phyloP scores from a whole-genome alignment of 1,140 invertebrate species.

The Drosophila yakuba region DNA sequence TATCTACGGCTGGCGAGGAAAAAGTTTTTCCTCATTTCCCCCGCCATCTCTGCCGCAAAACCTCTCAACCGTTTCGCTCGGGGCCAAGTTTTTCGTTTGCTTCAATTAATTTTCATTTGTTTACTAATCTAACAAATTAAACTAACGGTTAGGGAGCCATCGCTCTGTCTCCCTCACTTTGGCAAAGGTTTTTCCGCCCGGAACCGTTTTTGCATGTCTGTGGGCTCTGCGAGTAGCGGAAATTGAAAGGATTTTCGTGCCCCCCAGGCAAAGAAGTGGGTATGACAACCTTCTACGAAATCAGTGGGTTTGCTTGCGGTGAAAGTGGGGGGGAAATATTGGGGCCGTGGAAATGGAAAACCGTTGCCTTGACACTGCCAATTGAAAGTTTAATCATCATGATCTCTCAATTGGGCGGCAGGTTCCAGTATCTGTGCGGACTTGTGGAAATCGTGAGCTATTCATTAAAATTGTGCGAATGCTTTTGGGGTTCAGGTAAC shows the following conservation, averaged over 20 bases:
- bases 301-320: slow-evolving; percentile 23
- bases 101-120: slow-evolving; percentile 84
- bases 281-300: slow-evolving; percentile 19
- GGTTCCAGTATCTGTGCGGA: slow-evolving; percentile 3
- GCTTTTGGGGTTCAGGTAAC: neutral
- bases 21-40: slow-evolving; percentile 56
- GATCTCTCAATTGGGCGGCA: slow-evolving; percentile 32
- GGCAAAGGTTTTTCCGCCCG: slow-evolving; percentile 33
- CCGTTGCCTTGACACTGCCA: slow-evolving; percentile 50
- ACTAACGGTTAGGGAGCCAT: slow-evolving; percentile 69
- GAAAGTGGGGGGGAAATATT: neutral
- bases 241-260: slow-evolving; percentile 56
- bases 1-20: slow-evolving; percentile 68
- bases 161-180: neutral
- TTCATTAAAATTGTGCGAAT: slow-evolving; percentile 15
- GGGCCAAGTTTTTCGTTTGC: slow-evolving; percentile 83
- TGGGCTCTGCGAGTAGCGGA: slow-evolving; percentile 39
- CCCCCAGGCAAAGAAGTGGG: slow-evolving; percentile 29
- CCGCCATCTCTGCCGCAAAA: neutral
- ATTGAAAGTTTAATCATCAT: slow-evolving; percentile 56
- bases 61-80: slow-evolving; percentile 41
- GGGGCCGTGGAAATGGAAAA: slow-evolving; percentile 22
- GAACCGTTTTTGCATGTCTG: slow-evolving; percentile 27
- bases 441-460: slow-evolving; percentile 15
- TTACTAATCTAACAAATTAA: slow-evolving; percentile 84